Evolutionary conservation across 2,888 invertebrate species (phyloP), one percentile per base, ranked within the genome.

Genomic region (Monoplex corrugatus): DNA sequence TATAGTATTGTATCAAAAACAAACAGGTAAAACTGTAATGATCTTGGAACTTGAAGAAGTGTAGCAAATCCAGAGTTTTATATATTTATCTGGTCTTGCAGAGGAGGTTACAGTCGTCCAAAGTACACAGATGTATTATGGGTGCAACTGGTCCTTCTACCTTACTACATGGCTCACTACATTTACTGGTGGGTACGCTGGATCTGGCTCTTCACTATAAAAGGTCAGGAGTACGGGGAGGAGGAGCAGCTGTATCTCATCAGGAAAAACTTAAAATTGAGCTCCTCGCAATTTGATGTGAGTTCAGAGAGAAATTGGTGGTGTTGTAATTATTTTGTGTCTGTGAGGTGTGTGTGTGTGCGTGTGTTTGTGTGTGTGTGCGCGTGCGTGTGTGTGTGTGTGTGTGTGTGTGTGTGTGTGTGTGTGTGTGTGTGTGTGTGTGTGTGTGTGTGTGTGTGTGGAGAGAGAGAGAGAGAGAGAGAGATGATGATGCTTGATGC

Each of bases 31-130:
- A n/a, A n/a, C n/a, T n/a, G n/a, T n/a, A n/a, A n/a, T n/a, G n/a
- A n/a, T n/a, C n/a, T n/a, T n/a, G n/a, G n/a, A n/a, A n/a, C n/a
- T n/a, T n/a, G n/a, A n/a, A n/a, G n/a, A n/a, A n/a, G n/a, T n/a
- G n/a, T n/a, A n/a, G n/a, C n/a, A n/a, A n/a, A n/a, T n/a, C n/a
- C n/a, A n/a, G n/a, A n/a, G n/a, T n/a, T n/a, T n/a, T n/a, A n/a
- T n/a, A n/a, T n/a, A n/a, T n/a, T 50, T 23, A 50, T 50, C 19
- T 84, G 28, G 44, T 85, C 91, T 94, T 93, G 86, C 94, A 97
- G 98, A 95, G 99, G 99, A 35, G 98, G 98, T 0, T 98, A 98
- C 96, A 98, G 98, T 0, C 98, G 98, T 95, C 98, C 98, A 0
- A 93, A 92, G 16, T 91, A 92, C 80, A 97, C 97, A 87, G 94